Conservation (phyloP, 2,888 invertebrate species). For the Gari tellinella region DNA sequence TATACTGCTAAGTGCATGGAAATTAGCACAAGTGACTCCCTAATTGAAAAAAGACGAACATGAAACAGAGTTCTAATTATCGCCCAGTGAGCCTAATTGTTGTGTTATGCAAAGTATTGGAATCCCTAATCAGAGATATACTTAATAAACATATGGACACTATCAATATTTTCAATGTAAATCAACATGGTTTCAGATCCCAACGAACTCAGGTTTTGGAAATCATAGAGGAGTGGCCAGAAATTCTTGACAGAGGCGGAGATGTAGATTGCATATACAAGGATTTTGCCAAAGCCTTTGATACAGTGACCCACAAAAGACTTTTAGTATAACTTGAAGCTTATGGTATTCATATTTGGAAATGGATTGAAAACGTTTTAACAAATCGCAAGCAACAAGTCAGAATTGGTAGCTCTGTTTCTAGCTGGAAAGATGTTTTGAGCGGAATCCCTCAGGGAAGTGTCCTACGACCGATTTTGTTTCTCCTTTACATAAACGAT, state of each 20-base stretch:
- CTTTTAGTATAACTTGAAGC: background rate
- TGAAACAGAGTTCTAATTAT: background rate
- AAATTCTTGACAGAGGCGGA: background rate
- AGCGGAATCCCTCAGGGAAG: constrained; percentile 19
- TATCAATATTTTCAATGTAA: background rate
- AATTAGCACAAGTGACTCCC: too few species aligned
- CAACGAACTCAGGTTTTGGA: background rate
- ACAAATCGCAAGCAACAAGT: constrained; percentile 4
- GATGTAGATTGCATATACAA: background rate
- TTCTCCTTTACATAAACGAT: constrained; percentile 15
- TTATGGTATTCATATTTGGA: constrained; percentile 3
- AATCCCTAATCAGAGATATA: background rate
- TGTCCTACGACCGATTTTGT: constrained; percentile 7
- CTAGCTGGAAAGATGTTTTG: background rate
- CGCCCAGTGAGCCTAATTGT: background rate
- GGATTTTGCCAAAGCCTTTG: constrained; percentile 12
- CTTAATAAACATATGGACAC: background rate
- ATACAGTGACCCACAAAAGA: constrained; percentile 7
- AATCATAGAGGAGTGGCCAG: background rate
- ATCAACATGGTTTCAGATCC: background rate
- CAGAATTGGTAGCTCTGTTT: background rate
- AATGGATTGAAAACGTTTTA: constrained; percentile 12
- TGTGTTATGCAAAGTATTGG: background rate
- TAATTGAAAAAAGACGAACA: too few species aligned
- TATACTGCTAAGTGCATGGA: too few species aligned